These are phyloP conservation scores for Cephalopachus bancanus DNA, from an alignment of 2,797 vertebrate genomes.

Conservation along the genomic window DNA sequence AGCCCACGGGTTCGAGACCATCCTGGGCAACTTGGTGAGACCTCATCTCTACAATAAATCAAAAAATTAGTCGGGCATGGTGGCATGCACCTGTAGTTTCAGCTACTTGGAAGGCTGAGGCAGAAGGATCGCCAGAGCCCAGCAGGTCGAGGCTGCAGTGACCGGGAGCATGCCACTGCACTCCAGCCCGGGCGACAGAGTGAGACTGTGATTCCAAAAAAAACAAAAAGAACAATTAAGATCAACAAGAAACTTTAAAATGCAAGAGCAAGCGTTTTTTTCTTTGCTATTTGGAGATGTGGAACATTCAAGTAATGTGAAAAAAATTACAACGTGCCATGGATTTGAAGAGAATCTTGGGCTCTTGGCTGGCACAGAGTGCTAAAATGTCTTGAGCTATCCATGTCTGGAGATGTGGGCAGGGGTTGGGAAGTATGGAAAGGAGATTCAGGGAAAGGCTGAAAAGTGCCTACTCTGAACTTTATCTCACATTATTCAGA, in stretches of 20 bases:
- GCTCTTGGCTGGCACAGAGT: slow-evolving; percentile 3
- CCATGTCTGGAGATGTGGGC: background rate
- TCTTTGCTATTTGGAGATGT: background rate
- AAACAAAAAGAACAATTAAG: background rate
- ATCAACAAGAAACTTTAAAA: background rate
- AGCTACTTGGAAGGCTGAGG: too few species aligned
- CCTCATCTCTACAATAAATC: too few species aligned
- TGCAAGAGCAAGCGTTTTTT: background rate
- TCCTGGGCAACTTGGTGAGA: too few species aligned
- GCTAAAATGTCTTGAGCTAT: background rate
- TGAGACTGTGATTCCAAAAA: too few species aligned
- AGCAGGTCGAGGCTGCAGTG: too few species aligned
- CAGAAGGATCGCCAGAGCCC: too few species aligned
- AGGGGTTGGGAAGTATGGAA: background rate
- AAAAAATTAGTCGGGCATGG: too few species aligned
- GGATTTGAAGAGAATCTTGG: background rate
- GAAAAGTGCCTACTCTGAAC: background rate
- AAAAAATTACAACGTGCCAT: background rate
- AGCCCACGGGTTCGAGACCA: too few species aligned
- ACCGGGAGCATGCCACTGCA: too few species aligned
- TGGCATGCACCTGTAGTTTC: too few species aligned
- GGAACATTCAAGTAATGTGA: background rate
- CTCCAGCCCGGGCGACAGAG: too few species aligned
- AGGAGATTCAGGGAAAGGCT: background rate
- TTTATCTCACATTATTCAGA: background rate